A percentile compares a stretch with the other conserved stretches of the same genome.
phyloP scores from a whole-genome alignment of 2,888 invertebrate species.

The Eubasilissa splendida region DNA sequence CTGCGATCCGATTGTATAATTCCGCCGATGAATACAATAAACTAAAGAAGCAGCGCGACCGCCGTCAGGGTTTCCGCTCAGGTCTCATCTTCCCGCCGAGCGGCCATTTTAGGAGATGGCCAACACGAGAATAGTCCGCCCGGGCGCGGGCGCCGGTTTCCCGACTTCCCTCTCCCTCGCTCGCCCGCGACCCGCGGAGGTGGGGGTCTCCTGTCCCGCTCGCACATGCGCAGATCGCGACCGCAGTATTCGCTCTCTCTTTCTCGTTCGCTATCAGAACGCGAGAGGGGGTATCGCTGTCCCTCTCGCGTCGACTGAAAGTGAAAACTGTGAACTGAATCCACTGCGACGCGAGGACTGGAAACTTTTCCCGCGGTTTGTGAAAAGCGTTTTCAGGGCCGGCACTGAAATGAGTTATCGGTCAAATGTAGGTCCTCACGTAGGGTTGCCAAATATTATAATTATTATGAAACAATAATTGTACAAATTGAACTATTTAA shows the following conservation, averaged over 20 bases:
- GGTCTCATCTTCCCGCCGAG: slow-evolving; percentile 1
- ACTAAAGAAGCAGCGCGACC: not conserved
- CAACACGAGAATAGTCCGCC: slow-evolving; percentile 59
- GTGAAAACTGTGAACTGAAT: not conserved
- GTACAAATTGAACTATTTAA: too few relatives aligned
- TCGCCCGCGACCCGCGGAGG: not conserved
- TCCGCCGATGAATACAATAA: slow-evolving; percentile 28
- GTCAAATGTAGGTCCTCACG: too few relatives aligned
- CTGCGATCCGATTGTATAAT: slow-evolving; percentile 9
- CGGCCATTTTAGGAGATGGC: slow-evolving; percentile 64
- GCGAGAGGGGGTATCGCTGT: not conserved
- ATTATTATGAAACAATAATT: too few relatives aligned
- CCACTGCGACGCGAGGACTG: not conserved
- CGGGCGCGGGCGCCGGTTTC: slow-evolving; percentile 27
- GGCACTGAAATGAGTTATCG: not conserved
- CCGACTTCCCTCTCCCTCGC: slow-evolving; percentile 6
- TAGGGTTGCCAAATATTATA: too few relatives aligned
- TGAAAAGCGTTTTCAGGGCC: slow-evolving; percentile 2
- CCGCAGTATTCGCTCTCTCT: not conserved
- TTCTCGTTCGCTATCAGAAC: not conserved
- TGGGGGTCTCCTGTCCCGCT: not conserved
- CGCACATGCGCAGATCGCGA: slow-evolving; percentile 2
- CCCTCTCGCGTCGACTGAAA: not conserved
- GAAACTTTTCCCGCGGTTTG: not conserved
- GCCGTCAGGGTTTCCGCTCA: not conserved